Evolutionary conservation across 2,888 invertebrate genomes (phyloP).

Genomic region (Acanthococcus lagerstroemiae): DNA sequence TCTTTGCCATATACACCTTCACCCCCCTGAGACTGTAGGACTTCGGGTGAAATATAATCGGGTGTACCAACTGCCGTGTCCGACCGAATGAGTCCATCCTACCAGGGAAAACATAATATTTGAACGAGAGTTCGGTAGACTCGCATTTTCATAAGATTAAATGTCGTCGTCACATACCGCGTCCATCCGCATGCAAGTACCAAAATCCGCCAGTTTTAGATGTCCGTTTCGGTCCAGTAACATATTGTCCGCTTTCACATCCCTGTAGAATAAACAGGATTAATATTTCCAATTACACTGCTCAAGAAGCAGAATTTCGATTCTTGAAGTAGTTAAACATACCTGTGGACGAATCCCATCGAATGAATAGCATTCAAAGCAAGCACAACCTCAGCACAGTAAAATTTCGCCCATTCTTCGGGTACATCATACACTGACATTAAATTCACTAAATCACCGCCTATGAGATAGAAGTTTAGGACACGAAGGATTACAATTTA

Average conservation of each 20-base stretch:
- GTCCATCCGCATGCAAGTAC: slow-evolving; percentile 99
- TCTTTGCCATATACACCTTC: slow-evolving; percentile 94
- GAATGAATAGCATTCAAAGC: slow-evolving; percentile 96
- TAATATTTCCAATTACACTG: neutral
- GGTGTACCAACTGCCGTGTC: slow-evolving; percentile 99
- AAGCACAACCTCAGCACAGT: slow-evolving; percentile 94
- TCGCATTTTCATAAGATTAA: neutral
- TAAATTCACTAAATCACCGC: slow-evolving; percentile 95
- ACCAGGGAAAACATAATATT: slow-evolving; percentile 28
- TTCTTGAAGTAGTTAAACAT: neutral
- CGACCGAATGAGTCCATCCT: slow-evolving; percentile 88
- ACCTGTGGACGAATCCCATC: slow-evolving; percentile 80
- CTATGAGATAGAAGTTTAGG: no score
- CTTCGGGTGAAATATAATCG: slow-evolving; percentile 98
- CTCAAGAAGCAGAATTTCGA: neutral
- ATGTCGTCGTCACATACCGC: slow-evolving; percentile 44
- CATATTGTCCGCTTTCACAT: slow-evolving; percentile 99
- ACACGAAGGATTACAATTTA: no score
- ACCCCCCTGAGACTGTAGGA: slow-evolving; percentile 90
- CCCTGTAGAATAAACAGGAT: slow-evolving; percentile 47
- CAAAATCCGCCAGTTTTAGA: slow-evolving; percentile 97
- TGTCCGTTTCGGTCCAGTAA: slow-evolving; percentile 89
- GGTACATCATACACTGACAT: slow-evolving; percentile 99
- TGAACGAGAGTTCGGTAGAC: neutral
- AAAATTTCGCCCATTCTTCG: slow-evolving; percentile 97